Base-by-base conservation (phyloP, 2,113 vertebrate genomes). In the Clarias gariepinus region DNA sequence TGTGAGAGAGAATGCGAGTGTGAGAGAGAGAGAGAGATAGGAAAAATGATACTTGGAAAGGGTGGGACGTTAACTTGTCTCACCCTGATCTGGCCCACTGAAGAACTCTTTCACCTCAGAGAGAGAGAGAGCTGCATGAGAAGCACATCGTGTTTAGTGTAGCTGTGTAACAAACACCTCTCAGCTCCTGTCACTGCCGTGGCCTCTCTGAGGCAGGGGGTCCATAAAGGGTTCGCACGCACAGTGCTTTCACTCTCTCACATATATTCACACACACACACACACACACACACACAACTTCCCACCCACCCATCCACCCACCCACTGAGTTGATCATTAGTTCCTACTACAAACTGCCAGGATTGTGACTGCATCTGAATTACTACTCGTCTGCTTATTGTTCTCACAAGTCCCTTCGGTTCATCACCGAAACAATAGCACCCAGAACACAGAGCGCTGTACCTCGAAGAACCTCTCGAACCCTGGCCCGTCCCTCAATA, bases 151-250 rank as follows among this genome's bases (percentile, higher is more conserved):
- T 61, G 69, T 52, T 63, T 33, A 28, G 47, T 58, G 52, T 23
- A 82, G 78, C 57, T 6, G 6, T 57, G 64, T 81, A 83, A 69
- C 66, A 81, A 82, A 79, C 81, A 88, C 71, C 83, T 83, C 55
- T 73, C 28, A 66, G 47, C 69, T 66, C 28, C 53, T 4, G 47
- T 76, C 78, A 76, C 83, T 61, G 60, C 41, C 18, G 36, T 61
- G 36, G 71, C 55, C 55, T 77, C 83, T 52, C n/a, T 19, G 28
- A 41, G 71, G 36, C 30, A 55, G 57, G 64, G 81, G 11, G 66
- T 84, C 77, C 41, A 1, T 76, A 69, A 61, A 86, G n/a, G 19
- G 23, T 41, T 30, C 21, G 41, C 55, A 41, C 57, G 9, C 55
- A 47, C 55, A 58, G 21, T 60, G 30, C 11, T 16, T 23, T 15